Base-by-base conservation (phyloP, 2,797 vertebrate species). In the Peromyscus attwateri region DNA sequence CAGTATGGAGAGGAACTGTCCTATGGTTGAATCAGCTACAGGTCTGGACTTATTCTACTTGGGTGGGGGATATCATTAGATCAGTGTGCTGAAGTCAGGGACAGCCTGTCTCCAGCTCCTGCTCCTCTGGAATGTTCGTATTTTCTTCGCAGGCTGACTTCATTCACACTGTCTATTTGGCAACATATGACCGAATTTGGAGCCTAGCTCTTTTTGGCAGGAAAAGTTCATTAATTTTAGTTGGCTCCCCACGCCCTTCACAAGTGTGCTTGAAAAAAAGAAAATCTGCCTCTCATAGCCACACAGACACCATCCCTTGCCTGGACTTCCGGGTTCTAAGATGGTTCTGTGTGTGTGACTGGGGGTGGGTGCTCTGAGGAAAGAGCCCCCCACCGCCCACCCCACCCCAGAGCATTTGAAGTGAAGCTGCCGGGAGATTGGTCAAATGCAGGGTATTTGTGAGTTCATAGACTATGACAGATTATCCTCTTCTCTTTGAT, bases 191-290 rank as follows among this genome's bases (percentile, higher is more conserved):
- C 96, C 87, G 7, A 95, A 90, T 43, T 82, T 60, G 94, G 95
- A 97, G 92, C 87, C 73, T 88, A 11, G 37, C 95, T 97, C 97
- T 97, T 96, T 79, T 97, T 98, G 98, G 96, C 98, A 97, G 95
- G 91, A 84, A 68, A 96, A 77, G 91, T 97, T 98, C 95, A 93
- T 98, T 98, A 95, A 97, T 98, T 97, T 97, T 92, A 43, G 89
- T 96, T 88, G 21, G 91, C 46, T 40, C 66, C 79, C 96, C 92
- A 71, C 1, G 87, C 57, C 64, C 94, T 97, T 96, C 91, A 97
- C 95, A 97, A 96, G 95, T 66, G 88, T 87, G 89, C 85, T 85
- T 37, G 66, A 82, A 84, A 29, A 64, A 43, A 64, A 46, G 68
- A 52, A 52, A 17, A 25, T 2, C 62, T 11, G 31, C 64, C 43